Percentiles rank a stretch among this genome's conserved stretches.
These are phyloP conservation scores for Anastatus disparis DNA, from an alignment of 1,140 invertebrate species.

Conservation along the genomic window DNA sequence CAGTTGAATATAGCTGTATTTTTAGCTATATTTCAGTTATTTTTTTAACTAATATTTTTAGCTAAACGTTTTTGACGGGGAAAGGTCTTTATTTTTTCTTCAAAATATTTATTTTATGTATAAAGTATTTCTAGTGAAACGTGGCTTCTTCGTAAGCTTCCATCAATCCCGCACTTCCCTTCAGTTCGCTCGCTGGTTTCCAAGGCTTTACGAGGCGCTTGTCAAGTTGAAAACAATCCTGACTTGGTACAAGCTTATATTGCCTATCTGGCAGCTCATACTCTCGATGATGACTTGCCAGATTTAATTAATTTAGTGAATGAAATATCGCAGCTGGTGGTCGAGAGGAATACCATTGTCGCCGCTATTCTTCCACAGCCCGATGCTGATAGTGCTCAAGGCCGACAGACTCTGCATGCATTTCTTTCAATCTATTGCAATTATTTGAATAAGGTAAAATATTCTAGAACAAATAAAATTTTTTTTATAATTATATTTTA, in stretches of 20 bases:
- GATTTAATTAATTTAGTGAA: conserved; percentile 75
- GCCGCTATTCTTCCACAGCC: conserved; percentile 81
- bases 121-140: conserved; percentile 62
- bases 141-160: conserved; percentile 85
- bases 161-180: conserved; percentile 77
- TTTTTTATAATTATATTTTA: not conserved
- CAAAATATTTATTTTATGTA: not conserved
- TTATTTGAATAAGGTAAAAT: conserved; percentile 69
- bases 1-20: too few relatives aligned
- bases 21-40: too few relatives aligned
- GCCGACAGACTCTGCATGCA: conserved; percentile 76
- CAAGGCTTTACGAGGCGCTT: conserved; percentile 80
- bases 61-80: too few relatives aligned
- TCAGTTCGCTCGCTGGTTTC: conserved; percentile 76
- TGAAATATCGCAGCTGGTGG: conserved; percentile 91
- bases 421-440: conserved; percentile 82
- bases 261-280: conserved; percentile 83
- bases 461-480: not conserved
- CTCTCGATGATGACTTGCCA: conserved; percentile 72
- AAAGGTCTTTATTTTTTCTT: not conserved
- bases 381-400: conserved; percentile 64
- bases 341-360: conserved; percentile 91
- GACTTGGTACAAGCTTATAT: conserved; percentile 89
- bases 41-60: too few relatives aligned
- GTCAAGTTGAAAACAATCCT: conserved; percentile 91